phyloP scores from a whole-genome alignment of 2,113 vertebrate species.

The Pleuronectes platessa region DNA sequence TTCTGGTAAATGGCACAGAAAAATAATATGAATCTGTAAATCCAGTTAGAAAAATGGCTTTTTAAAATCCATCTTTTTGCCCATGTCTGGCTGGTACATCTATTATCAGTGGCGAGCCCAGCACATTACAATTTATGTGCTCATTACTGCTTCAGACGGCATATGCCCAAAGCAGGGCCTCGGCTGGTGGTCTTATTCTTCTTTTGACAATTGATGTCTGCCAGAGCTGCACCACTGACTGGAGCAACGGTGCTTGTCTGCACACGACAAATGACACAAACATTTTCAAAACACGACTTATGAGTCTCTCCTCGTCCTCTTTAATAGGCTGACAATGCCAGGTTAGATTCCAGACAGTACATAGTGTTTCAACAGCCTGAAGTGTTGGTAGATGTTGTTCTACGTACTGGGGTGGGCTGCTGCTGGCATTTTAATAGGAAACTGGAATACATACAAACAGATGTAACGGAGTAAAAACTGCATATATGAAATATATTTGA shows the following conservation, averaged over 20 bases:
- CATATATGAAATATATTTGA: slow-evolving; percentile 24
- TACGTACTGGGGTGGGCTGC: not conserved
- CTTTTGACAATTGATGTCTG: slow-evolving; percentile 46
- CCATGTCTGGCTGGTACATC: slow-evolving; percentile 1
- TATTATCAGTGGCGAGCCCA: slow-evolving; percentile 12
- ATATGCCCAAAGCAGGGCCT: slow-evolving; percentile 29
- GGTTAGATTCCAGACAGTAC: not conserved
- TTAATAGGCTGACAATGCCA: slow-evolving; percentile 51
- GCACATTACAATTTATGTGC: slow-evolving; percentile 33
- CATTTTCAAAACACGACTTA: slow-evolving; percentile 25
- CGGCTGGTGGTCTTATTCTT: not conserved
- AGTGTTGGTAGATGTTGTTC: not conserved
- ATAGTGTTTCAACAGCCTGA: not conserved
- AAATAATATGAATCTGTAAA: not conserved
- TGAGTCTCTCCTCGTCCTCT: slow-evolving; percentile 20
- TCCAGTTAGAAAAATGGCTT: slow-evolving; percentile 16
- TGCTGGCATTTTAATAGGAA: slow-evolving; percentile 13
- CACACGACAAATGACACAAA: slow-evolving; percentile 14
- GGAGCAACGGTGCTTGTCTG: slow-evolving; percentile 6
- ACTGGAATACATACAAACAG: slow-evolving; percentile 2
- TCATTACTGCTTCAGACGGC: slow-evolving; percentile 31
- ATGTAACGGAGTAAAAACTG: slow-evolving; percentile 8
- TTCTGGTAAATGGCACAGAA: not conserved
- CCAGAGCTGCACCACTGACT: slow-evolving; percentile 36
- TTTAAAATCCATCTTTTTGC: not conserved